Evolutionary conservation across 2,888 invertebrate genomes (phyloP), one percentile per base, ranked within the genome.

Genomic region (Netelia inedita): DNA sequence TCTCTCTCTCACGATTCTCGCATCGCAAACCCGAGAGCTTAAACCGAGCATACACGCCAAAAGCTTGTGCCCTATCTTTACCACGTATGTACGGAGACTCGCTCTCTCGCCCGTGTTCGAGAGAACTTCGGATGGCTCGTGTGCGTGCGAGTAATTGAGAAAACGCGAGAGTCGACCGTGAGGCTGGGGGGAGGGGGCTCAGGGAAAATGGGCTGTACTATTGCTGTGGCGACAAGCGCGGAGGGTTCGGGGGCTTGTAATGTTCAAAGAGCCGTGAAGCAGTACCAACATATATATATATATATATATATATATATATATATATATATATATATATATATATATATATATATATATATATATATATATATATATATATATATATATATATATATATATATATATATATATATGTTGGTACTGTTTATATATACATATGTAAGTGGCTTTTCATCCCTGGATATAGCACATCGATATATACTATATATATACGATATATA

Each of bases 201-300:
- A 65, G 19, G 59, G 63, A 65, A 71, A 74, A 72, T 53, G 65
- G 50, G 61, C 28, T 14, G 73, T 74, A 28, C 68, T 23, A 73
- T 73, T 53, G 78, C 61, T 43, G 72, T 28, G 73, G 57, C 59
- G 82, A 82, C 78, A 61, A 68, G 61, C 50, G 68, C 14, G 50
- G 19, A 19, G 82, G 68, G 53, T 50, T 35, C 9, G 28, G 16
- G 66, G 66, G 66, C 19, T 73, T 55, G 78, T 69, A 69, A 83
- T 79, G 82, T 68, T 79, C 78, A 83, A 83, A 83, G 78, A 68
- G n/a, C 66, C 73, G 73, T 68, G 61, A 69, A 83, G 63, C 78
- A 63, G 23, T 55, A 41, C 41, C 41, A 41, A 41, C 21, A 9
- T 23, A 19, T 28, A 19, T 19, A 16, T 35, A 63, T 23, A 28